These are phyloP conservation scores for Drosophila austrosaltans DNA, from an alignment of 2,888 invertebrate genomes.

Conservation along the genomic window DNA sequence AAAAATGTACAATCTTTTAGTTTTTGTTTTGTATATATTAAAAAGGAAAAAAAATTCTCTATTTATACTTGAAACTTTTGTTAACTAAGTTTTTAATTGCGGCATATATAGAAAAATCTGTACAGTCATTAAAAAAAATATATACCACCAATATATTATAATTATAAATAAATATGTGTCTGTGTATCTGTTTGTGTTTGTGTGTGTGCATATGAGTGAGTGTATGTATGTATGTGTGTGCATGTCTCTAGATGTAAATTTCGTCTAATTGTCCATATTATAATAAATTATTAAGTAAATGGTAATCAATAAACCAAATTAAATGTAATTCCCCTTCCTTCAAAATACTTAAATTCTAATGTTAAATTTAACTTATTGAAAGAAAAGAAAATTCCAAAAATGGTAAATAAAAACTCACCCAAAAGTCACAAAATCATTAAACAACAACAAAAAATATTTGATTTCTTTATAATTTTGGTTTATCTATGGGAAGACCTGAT, in stretches of 20 bases:
- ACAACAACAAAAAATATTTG: conserved; percentile 1
- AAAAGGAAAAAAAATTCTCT: conserved; percentile 28
- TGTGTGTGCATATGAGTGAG: conserved; percentile 2
- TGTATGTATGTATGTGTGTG: conserved; percentile 22
- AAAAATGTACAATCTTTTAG: conserved; percentile 22
- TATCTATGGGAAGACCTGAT: conserved; percentile 39
- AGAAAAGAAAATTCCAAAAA: conserved; percentile 30
- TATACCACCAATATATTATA: conserved; percentile 25
- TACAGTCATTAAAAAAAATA: conserved; percentile 52
- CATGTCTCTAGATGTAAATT: conserved; percentile 20
- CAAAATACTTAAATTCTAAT: conserved; percentile 52
- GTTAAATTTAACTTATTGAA: conserved; percentile 72
- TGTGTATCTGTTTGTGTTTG: conserved; percentile 37
- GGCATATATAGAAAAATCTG: conserved; percentile 50
- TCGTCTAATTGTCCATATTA: conserved; percentile 50
- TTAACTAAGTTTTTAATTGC: conserved; percentile 54
- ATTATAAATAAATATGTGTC: conserved; percentile 49
- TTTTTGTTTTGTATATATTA: conserved; percentile 68
- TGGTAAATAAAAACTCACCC: conserved; percentile 31
- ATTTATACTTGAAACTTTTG: conserved; percentile 42
- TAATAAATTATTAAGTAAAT: conserved; percentile 19
- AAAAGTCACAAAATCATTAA: conserved; percentile 31
- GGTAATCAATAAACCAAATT: conserved; percentile 20
- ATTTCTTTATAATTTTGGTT: conserved; percentile 23
- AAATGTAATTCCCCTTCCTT: conserved; percentile 38